These are phyloP conservation scores for Platerodrilus igneus DNA, from an alignment of 2,888 invertebrate genomes.

Conservation along the genomic window DNA sequence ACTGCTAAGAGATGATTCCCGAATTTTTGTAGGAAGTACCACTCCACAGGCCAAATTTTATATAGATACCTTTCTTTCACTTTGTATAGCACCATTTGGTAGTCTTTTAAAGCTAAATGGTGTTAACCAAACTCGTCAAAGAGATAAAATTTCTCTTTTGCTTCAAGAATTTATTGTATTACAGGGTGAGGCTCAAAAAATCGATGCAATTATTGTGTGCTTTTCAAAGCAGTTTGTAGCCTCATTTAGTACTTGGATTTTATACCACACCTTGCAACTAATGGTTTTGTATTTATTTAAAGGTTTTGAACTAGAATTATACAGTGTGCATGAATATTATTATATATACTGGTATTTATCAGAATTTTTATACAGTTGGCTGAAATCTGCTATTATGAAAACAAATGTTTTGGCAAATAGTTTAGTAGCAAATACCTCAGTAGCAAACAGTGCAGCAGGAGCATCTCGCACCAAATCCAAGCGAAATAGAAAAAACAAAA, in stretches of 20 bases:
- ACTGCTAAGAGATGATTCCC: conserved; percentile 66
- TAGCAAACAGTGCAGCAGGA: too few relatives aligned
- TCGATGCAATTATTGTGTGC: conserved; percentile 1
- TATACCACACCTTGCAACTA: conserved; percentile 86
- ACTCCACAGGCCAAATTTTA: conserved; percentile 69
- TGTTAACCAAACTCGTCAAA: conserved; percentile 90
- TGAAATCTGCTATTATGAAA: conserved; percentile 83
- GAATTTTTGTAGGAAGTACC: background rate
- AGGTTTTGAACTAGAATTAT: conserved; percentile 92
- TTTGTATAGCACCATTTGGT: conserved; percentile 82
- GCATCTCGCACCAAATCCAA: too few relatives aligned
- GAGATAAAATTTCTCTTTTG: conserved; percentile 86
- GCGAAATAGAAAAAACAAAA: conserved; percentile 62
- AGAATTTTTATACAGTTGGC: conserved; percentile 91
- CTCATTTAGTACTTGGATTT: conserved; percentile 90
- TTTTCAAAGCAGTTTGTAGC: conserved; percentile 49
- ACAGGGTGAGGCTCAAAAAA: conserved; percentile 81
- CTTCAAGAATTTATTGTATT: conserved; percentile 86
- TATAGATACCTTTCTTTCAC: conserved; percentile 82
- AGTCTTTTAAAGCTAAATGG: conserved; percentile 85
- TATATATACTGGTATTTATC: conserved; percentile 96
- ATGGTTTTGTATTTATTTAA: conserved; percentile 93
- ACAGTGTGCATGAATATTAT: conserved; percentile 93
- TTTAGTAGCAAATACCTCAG: too few relatives aligned
- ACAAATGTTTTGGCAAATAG: conserved; percentile 81